phyloP scores from a whole-genome alignment of 2,113 vertebrate species.

The Stercorarius parasiticus region DNA sequence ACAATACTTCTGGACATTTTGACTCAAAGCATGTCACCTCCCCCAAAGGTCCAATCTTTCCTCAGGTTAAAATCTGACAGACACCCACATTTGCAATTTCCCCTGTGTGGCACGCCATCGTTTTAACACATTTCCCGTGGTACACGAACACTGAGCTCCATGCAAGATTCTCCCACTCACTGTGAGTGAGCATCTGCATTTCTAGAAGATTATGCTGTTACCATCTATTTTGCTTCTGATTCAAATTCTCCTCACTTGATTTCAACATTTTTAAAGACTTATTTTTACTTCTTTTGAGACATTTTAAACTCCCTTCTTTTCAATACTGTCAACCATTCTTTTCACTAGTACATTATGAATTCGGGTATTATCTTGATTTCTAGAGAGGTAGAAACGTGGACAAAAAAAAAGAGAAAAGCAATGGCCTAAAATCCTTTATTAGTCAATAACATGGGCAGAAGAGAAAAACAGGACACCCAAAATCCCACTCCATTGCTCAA shows the following conservation, averaged over 20 bases:
- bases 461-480: background rate
- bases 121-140: conserved; percentile 26
- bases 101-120: background rate
- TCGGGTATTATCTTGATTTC: background rate
- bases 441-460: background rate
- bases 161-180: conserved; percentile 56
- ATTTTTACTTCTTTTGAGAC: conserved; percentile 38
- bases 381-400: background rate
- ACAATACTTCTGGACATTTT: background rate
- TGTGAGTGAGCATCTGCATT: conserved; percentile 55
- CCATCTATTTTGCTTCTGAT: conserved; percentile 51
- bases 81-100: conserved; percentile 22
- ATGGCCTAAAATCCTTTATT: background rate
- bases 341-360: background rate
- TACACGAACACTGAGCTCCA: conserved; percentile 28
- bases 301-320: background rate
- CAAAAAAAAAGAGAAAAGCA: background rate
- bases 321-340: background rate
- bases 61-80: background rate
- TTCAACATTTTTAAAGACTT: conserved; percentile 27
- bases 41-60: background rate
- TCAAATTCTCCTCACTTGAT: conserved; percentile 30
- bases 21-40: conserved; percentile 8
- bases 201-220: conserved; percentile 23
- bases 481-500: background rate